Percentiles rank a stretch among this genome's conserved stretches.
phyloP scores from a whole-genome alignment of 2,113 vertebrate genomes.

The Gavialis gangeticus region DNA sequence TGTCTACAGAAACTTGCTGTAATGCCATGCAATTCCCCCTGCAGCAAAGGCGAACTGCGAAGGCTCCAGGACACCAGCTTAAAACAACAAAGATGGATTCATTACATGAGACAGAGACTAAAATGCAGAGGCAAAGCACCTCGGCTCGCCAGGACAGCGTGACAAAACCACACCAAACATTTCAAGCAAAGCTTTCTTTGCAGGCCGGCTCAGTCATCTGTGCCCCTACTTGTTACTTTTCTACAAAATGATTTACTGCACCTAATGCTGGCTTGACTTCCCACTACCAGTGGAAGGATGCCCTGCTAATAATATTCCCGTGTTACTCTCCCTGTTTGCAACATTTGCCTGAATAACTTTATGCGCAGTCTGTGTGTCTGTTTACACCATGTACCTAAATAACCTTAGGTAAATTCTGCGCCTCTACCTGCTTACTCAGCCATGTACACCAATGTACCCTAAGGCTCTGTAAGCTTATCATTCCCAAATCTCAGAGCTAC shows the following conservation, averaged over 20 bases:
- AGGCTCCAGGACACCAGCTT: neutral
- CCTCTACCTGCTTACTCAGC: neutral
- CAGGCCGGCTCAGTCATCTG: neutral
- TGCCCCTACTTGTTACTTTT: neutral
- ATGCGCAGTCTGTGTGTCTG: accelerated
- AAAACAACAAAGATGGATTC: neutral
- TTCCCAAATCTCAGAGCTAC: neutral
- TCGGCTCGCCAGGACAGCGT: accelerated
- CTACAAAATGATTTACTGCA: neutral
- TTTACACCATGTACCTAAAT: accelerated
- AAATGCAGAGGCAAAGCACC: neutral
- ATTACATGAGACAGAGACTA: neutral
- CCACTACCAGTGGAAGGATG: neutral
- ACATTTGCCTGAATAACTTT: neutral
- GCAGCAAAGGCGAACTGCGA: neutral
- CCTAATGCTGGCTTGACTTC: accelerated
- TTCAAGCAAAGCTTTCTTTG: neutral
- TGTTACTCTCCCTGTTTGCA: accelerated
- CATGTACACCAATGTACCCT: neutral
- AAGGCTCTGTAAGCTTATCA: neutral
- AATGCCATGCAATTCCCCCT: neutral
- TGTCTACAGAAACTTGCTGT: neutral
- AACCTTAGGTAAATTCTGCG: neutral
- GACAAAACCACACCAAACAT: neutral
- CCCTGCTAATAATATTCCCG: neutral